Base-by-base conservation (phyloP, 1,140 invertebrate species). In the Heliothis virescens region DNA sequence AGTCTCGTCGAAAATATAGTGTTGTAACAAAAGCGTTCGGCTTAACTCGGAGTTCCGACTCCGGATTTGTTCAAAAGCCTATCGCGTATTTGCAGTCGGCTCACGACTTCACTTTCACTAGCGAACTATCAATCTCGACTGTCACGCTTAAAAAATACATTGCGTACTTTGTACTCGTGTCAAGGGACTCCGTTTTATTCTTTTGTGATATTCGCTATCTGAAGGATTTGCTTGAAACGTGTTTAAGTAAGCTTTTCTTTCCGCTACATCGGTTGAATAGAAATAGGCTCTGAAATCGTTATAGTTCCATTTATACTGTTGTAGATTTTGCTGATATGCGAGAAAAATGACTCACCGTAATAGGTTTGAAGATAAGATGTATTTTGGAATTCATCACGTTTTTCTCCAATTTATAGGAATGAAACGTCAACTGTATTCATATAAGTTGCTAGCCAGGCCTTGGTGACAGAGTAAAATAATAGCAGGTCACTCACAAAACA, bases 71-170 rank as follows among this genome's bases (percentile, higher is more conserved):
- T 82, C 67, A 83, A 86, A 87, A 83, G 82, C 77, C 73, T 60
- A 79, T 78, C 75, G 78, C 71, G 82, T 60, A 81, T 86, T 90
- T 69, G 79, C 86, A 90, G 85, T 87, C 88, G 63, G 53, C 74
- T 81, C 89, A 90, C 89, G 90, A 85, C 80, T 83, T 85, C 87
- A 91, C 90, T 91, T 92, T 92, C 90, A 86, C 91, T 91, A 65
- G 85, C 82, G 79, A 84, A 85, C 87, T 85, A 91, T 92, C 89
- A 89, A 90, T 92, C 88, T 87, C 79, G 69, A 81, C 84, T 89
- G 88, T 88, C 86, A 86, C 86, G 85, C 84, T 73, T 80, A 84
- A 87, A 89, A 87, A 89, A 88, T 89, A 87, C 83, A 88, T 90
- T 86, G 85, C 81, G 85, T 62, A 79, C 41, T 60, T 60, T 57